phyloP scores from a whole-genome alignment of 1,140 invertebrate species.

The Papilio polyxenes region DNA sequence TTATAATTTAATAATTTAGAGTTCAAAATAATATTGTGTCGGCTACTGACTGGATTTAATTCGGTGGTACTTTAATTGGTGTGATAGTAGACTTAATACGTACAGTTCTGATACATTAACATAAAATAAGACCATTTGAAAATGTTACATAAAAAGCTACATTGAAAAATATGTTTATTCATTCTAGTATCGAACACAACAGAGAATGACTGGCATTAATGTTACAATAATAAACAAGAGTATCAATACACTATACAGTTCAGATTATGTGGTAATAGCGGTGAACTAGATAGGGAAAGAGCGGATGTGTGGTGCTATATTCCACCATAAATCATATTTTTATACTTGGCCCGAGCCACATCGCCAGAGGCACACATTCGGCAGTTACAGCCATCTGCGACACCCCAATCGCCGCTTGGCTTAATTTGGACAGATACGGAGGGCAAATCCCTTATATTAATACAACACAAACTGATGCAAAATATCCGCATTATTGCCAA shows the following conservation, averaged over 20 bases:
- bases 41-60: not conserved
- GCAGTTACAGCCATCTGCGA: slow-evolving; percentile 74
- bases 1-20: no score
- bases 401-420: slow-evolving; percentile 66
- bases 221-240: slow-evolving; percentile 3
- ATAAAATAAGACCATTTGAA: not conserved
- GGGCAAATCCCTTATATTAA: slow-evolving; percentile 62
- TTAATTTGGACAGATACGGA: slow-evolving; percentile 69
- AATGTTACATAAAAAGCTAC: not conserved
- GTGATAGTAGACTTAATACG: not conserved
- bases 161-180: slow-evolving; percentile 25
- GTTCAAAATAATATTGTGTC: not conserved
- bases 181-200: slow-evolving; percentile 41
- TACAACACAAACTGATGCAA: slow-evolving; percentile 42
- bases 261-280: slow-evolving; percentile 55
- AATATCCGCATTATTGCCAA: slow-evolving; percentile 32
- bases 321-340: slow-evolving; percentile 72
- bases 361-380: slow-evolving; percentile 51
- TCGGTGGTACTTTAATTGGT: not conserved
- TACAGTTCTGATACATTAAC: not conserved
- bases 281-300: slow-evolving; percentile 44
- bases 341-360: slow-evolving; percentile 66
- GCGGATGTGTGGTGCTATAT: slow-evolving; percentile 61
- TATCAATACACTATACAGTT: slow-evolving; percentile 23
- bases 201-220: slow-evolving; percentile 41